These are phyloP conservation scores for Columba livia DNA, from an alignment of 2,113 vertebrate genomes.

Conservation along the genomic window DNA sequence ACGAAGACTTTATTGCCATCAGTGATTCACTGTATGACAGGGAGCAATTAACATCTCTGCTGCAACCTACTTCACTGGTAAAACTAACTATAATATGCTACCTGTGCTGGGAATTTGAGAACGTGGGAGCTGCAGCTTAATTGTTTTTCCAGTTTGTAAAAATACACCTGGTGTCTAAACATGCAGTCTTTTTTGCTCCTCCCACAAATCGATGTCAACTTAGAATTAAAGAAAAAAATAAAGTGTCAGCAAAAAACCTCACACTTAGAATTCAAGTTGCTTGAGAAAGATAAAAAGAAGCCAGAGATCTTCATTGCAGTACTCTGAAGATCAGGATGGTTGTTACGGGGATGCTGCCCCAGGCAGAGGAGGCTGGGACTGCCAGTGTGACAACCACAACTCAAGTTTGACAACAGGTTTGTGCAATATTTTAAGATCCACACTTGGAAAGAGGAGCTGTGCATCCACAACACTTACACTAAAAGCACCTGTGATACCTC, in stretches of 20 bases:
- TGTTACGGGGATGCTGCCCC: rapidly evolving
- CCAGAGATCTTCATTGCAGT: background rate
- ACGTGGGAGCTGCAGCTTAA: background rate
- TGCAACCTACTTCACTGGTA: background rate
- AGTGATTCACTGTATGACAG: background rate
- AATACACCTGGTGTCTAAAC: background rate
- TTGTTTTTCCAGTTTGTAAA: background rate
- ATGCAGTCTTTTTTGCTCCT: background rate
- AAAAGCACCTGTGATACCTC: background rate
- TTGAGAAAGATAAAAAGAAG: background rate
- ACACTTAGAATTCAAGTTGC: background rate
- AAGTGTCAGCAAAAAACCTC: background rate
- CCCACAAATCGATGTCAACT: background rate
- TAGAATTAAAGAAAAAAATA: background rate
- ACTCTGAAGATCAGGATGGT: background rate
- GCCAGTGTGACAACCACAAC: background rate
- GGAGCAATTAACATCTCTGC: background rate
- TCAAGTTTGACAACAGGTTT: background rate
- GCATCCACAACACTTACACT: background rate
- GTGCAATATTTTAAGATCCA: background rate
- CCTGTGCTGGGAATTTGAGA: background rate
- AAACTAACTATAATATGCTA: background rate
- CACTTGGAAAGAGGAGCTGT: background rate
- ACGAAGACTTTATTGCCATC: background rate
- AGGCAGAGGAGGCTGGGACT: background rate